Evolutionary conservation across 2,113 vertebrate species (phyloP).

Genomic region (Cathartes aura): DNA sequence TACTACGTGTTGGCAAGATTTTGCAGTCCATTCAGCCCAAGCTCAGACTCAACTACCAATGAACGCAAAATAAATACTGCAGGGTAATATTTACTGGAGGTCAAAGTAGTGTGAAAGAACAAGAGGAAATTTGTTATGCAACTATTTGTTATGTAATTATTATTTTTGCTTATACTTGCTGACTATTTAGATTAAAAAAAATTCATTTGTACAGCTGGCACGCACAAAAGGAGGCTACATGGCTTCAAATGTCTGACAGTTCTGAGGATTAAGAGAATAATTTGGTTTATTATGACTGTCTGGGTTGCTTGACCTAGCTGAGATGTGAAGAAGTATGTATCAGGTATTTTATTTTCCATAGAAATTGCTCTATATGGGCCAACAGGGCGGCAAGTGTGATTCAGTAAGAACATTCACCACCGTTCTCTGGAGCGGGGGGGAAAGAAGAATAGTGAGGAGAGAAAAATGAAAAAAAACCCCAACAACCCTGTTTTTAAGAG

Average conservation of each 20-base stretch:
- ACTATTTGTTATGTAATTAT: not conserved
- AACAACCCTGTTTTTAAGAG: not conserved
- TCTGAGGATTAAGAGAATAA: not conserved
- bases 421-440: not conserved
- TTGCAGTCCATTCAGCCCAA: not conserved
- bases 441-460: not conserved
- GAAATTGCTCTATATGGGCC: not conserved
- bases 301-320: not conserved
- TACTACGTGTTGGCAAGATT: slow-evolving; percentile 9
- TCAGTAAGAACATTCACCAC: not conserved
- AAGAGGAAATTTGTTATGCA: not conserved
- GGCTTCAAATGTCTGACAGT: not conserved
- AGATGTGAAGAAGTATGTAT: not conserved
- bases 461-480: not conserved
- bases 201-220: not conserved
- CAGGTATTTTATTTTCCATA: not conserved
- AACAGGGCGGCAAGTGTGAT: not conserved
- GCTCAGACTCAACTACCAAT: not conserved
- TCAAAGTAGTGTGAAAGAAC: not conserved
- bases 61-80: not conserved
- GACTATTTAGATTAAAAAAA: not conserved
- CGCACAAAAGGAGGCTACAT: not conserved
- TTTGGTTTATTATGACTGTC: not conserved
- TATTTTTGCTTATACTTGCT: not conserved
- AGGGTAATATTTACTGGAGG: not conserved